phyloP scores from a whole-genome alignment of 1,140 invertebrate species.

The Daktulosphaira vitifoliae region DNA sequence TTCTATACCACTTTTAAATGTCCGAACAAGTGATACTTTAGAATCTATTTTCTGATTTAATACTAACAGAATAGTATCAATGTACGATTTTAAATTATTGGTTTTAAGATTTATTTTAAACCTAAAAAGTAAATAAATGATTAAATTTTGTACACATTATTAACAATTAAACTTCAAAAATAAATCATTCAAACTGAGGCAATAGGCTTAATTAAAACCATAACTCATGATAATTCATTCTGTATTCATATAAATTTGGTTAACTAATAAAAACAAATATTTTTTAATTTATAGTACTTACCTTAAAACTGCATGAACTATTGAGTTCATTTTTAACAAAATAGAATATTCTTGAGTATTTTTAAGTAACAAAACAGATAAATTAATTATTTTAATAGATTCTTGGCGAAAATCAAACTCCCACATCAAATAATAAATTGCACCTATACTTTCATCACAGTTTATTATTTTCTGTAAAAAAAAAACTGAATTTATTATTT shows the following conservation, averaged over 20 bases:
- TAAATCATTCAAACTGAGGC: too few species aligned
- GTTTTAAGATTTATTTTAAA: conserved; percentile 23
- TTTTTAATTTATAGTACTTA: neutral
- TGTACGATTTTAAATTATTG: conserved; percentile 15
- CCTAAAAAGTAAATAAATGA: neutral
- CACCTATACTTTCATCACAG: neutral
- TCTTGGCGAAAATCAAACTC: conserved; percentile 9
- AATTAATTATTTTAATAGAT: conserved; percentile 1
- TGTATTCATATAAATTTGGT: too few species aligned
- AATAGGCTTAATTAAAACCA: too few species aligned
- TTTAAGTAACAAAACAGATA: neutral
- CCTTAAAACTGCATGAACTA: neutral
- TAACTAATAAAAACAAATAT: too few species aligned
- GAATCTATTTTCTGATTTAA: neutral
- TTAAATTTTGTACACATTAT: too few species aligned
- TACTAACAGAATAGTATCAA: neutral
- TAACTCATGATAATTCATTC: too few species aligned
- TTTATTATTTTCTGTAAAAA: too few species aligned
- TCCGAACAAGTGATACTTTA: neutral
- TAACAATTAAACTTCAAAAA: too few species aligned
- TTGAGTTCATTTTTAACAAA: neutral
- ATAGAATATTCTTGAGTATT: conserved; percentile 4
- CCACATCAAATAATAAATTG: neutral
- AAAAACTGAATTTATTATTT: too few species aligned
- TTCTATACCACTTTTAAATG: neutral